Evolutionary conservation across 2,797 vertebrate genomes (phyloP).

Genomic region (Smutsia temminckii): DNA sequence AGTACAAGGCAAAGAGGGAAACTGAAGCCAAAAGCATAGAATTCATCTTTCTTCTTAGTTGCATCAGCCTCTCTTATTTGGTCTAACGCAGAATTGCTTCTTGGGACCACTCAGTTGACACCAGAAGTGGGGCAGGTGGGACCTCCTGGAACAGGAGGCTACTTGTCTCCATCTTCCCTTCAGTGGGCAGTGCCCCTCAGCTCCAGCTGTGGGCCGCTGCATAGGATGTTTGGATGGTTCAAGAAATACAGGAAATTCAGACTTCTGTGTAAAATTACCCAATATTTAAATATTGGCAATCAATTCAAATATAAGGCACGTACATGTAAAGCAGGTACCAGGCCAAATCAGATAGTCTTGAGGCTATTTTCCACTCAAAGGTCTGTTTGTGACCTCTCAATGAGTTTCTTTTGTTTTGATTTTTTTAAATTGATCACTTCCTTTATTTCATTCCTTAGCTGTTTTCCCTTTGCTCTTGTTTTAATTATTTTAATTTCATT

Average conservation of each 20-base stretch:
- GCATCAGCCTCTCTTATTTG: no score
- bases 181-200: no score
- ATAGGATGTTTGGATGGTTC: no score
- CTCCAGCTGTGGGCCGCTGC: no score
- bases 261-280: background rate
- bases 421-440: background rate
- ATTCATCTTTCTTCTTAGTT: no score
- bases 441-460: background rate
- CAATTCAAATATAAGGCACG: background rate
- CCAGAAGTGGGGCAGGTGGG: no score
- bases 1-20: no score
- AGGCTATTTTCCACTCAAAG: background rate
- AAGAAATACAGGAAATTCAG: slow-evolving; percentile 29
- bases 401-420: background rate
- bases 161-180: no score
- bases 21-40: no score
- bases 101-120: no score
- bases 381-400: background rate
- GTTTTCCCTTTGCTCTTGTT: background rate
- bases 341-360: background rate
- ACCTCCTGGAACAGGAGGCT: no score
- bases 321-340: background rate
- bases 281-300: background rate
- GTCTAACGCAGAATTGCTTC: no score
- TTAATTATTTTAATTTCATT: background rate